A percentile compares a stretch with the other conserved stretches of the same genome.
phyloP scores from a whole-genome alignment of 2,797 vertebrate genomes.

The Heteromormyrus szaboi region DNA sequence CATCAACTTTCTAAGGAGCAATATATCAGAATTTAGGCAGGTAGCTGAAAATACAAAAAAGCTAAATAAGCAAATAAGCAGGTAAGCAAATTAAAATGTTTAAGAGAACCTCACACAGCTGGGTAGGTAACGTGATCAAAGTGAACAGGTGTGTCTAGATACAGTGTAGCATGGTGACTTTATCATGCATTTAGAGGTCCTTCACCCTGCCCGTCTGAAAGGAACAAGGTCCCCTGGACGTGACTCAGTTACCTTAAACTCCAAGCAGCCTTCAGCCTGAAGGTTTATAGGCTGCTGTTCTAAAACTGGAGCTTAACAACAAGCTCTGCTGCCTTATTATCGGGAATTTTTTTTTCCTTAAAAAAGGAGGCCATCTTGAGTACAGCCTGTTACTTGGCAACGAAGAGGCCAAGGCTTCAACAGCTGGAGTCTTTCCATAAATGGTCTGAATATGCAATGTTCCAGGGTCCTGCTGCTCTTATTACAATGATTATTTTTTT shows the following conservation, averaged over 20 bases:
- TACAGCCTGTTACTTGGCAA: conserved; percentile 37
- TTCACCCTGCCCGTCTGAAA: conserved; percentile 2
- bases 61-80: background rate
- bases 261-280: conserved; percentile 45
- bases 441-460: conserved; percentile 12
- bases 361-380: conserved; percentile 48
- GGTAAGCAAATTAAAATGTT: background rate
- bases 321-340: conserved; percentile 6
- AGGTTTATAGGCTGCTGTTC: conserved; percentile 18
- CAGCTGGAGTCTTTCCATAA: conserved; percentile 15
- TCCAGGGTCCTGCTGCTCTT: conserved; percentile 17
- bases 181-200: background rate
- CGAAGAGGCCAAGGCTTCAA: conserved; percentile 4
- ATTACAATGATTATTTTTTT: conserved; percentile 17
- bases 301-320: conserved; percentile 18
- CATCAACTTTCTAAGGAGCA: background rate
- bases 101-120: background rate
- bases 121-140: background rate
- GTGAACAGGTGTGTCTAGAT: background rate
- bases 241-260: conserved; percentile 26
- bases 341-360: background rate
- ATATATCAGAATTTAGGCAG: background rate
- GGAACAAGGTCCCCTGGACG: conserved; percentile 47
- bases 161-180: background rate
- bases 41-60: background rate